Percentiles rank a stretch among this genome's conserved stretches.
Conservation (phyloP, 92 coral and sea anemone genomes). For the Zoanthus sansibaricus region DNA sequence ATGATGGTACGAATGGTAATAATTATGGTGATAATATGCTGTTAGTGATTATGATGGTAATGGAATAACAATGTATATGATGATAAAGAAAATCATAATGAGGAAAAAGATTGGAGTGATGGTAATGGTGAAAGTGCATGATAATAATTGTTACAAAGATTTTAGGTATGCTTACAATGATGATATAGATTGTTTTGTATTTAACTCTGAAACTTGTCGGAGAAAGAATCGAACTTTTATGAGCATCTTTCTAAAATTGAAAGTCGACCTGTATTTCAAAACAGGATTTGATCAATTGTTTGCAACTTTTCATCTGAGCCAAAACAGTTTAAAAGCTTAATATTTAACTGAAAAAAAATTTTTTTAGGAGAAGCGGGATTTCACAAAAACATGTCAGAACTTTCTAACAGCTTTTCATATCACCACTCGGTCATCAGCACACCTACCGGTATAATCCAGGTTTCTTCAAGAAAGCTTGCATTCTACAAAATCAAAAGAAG, state of each 20-base stretch:
- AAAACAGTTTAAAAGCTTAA: background rate
- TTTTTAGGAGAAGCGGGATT: background rate
- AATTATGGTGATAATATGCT: no score
- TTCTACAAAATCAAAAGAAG: constrained; percentile 45
- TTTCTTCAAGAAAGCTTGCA: constrained; percentile 82
- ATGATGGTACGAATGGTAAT: no score
- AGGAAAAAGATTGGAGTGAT: no score
- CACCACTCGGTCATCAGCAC: background rate
- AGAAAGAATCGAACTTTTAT: background rate
- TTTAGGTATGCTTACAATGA: no score
- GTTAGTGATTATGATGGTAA: background rate
- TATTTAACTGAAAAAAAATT: background rate
- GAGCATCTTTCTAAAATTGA: background rate
- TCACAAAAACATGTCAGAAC: background rate
- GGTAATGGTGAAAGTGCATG: no score
- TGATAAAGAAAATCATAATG: no score
- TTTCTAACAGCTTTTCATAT: background rate
- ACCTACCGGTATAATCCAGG: constrained; percentile 87
- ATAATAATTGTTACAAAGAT: no score
- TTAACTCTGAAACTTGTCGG: no score
- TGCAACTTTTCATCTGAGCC: background rate
- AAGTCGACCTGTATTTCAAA: background rate
- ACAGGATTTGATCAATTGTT: background rate
- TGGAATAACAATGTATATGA: background rate
- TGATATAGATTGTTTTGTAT: no score